phyloP scores from a whole-genome alignment of 2,888 invertebrate genomes.

The Serrognathus titanus region DNA sequence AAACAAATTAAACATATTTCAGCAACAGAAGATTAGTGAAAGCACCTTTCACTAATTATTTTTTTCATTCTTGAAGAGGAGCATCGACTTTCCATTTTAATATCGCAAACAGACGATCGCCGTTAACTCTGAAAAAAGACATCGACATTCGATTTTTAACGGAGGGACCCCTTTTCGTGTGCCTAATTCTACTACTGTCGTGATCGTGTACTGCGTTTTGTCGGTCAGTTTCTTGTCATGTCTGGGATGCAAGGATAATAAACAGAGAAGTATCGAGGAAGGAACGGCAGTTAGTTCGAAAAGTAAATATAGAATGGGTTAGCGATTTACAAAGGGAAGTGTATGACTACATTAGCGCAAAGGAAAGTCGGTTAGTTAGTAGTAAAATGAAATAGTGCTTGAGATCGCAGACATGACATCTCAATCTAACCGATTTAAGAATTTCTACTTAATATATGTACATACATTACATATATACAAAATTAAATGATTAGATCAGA shows the following conservation, averaged over 20 bases:
- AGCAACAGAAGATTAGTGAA: slow-evolving; percentile 8
- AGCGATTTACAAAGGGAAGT: no score
- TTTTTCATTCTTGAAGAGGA: slow-evolving; percentile 9
- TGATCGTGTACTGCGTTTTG: no score
- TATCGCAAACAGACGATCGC: no score
- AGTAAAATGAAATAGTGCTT: slow-evolving; percentile 33
- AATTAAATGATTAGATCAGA: slow-evolving; percentile 5
- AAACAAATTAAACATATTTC: neutral
- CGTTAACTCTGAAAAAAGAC: no score
- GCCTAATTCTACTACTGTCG: no score
- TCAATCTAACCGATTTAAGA: slow-evolving; percentile 16
- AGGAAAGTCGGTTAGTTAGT: neutral
- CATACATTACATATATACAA: slow-evolving; percentile 6
- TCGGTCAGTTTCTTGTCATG: slow-evolving; percentile 18
- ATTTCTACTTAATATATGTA: slow-evolving; percentile 3
- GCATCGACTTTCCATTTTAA: slow-evolving; percentile 14
- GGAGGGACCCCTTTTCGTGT: no score
- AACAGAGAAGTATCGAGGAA: neutral
- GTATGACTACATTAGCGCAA: neutral
- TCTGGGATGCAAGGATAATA: slow-evolving; percentile 6
- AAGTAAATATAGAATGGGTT: no score
- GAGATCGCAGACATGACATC: slow-evolving; percentile 41
- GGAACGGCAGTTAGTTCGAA: no score
- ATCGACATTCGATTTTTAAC: no score
- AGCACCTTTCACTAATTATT: slow-evolving; percentile 15